Evolutionary conservation across 1,140 invertebrate genomes (phyloP).

Genomic region (Lepidurus apus): DNA sequence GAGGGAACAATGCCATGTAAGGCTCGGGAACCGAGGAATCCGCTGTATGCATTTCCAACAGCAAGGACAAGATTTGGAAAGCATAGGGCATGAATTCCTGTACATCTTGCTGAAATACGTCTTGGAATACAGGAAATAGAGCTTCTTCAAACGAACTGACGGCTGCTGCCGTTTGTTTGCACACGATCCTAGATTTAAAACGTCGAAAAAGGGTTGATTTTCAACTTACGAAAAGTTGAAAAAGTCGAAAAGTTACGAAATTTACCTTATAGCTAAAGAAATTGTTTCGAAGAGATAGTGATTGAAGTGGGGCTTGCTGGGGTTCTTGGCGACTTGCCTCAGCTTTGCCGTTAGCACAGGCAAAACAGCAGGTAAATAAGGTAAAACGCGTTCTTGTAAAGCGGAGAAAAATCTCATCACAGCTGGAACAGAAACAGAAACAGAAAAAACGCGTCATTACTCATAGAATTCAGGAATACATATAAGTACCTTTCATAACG

Average conservation of each 20-base stretch:
- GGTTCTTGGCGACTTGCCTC: slow-evolving; percentile 81
- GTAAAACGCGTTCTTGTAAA: slow-evolving; percentile 73
- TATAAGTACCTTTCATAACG: slow-evolving; percentile 76
- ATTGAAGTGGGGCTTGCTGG: slow-evolving; percentile 93
- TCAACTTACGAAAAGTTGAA: not conserved
- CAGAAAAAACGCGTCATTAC: slow-evolving; percentile 38
- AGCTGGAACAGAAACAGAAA: slow-evolving; percentile 49
- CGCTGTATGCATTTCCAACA: slow-evolving; percentile 71
- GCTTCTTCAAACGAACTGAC: slow-evolving; percentile 85
- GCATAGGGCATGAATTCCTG: slow-evolving; percentile 97
- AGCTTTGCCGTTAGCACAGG: slow-evolving; percentile 81
- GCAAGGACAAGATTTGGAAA: slow-evolving; percentile 89
- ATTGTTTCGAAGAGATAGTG: slow-evolving; percentile 95
- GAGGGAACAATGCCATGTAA: slow-evolving; percentile 84
- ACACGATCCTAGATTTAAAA: slow-evolving; percentile 61
- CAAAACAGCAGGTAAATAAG: slow-evolving; percentile 68
- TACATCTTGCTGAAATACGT: slow-evolving; percentile 86
- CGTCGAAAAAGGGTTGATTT: too few species aligned
- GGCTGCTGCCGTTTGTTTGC: slow-evolving; percentile 67
- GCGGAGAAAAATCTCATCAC: slow-evolving; percentile 81
- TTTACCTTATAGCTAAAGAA: slow-evolving; percentile 64
- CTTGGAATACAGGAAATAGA: slow-evolving; percentile 88
- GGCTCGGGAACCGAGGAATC: slow-evolving; percentile 59
- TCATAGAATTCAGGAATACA: slow-evolving; percentile 29
- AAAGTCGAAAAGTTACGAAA: slow-evolving; percentile 50